Evolutionary conservation across 2,797 vertebrate species (phyloP), one percentile per base, ranked within the genome.

Genomic region (Siniperca scherzeri): DNA sequence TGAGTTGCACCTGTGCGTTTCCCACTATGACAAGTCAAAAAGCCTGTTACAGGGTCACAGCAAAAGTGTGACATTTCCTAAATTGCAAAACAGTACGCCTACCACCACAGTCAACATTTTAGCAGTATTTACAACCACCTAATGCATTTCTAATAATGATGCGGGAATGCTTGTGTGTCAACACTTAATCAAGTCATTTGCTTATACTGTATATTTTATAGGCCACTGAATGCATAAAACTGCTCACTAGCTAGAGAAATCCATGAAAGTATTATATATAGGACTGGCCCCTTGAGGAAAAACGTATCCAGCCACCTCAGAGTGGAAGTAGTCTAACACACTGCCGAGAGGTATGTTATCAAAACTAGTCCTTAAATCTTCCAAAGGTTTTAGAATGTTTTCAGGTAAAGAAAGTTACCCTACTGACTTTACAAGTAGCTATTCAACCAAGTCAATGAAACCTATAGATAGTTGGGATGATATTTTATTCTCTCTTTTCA

Each of bases 271-370:
- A 33, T 74, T 76, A 59, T 40, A 77, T 48, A 19, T 77, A 69
- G 40, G 38, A 70, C 33, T 68, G 60, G 40, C 16, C 77, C 59
- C 77, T 59, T 12, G 74, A 75, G 64, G 38, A n/a, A 44, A 66
- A 65, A 44, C 4, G 3, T 5, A 66, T 61, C 27, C 59, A 77
- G 57, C 25, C 70, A 68, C 56, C 3, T 73, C 40, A 59, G 21
- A 65, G 38, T 42, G 25, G 25, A 87, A 64, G 62, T 7, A 64
- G 40, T 70, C 36, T 21, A 42, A 62, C 53, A 80, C 71, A 74
- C 22, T 52, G 30, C 22, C 65, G 65, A 57, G 46, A 64, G n/a
- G 25, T 30, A 44, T 46, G 25, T n/a, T 36, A 77, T 85, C 6
- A 65, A 74, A 81, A 71, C 38, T 42, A 80, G 19, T 67, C 27